Evolutionary conservation across 2,888 invertebrate species (phyloP).

Genomic region (Melikaiella ostensackeni): DNA sequence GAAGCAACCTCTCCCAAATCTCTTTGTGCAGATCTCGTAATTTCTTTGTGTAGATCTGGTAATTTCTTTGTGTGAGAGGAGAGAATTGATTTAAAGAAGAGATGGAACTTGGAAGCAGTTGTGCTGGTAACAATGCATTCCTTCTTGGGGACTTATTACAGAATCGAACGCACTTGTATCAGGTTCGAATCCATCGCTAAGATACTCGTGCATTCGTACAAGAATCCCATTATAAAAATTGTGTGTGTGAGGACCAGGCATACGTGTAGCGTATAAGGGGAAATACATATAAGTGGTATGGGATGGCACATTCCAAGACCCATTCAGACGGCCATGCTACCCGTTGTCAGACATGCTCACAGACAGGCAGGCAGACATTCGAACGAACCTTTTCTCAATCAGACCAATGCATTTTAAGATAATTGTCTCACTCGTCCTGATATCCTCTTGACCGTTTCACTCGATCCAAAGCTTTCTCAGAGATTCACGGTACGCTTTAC

Average conservation of each 20-base stretch:
- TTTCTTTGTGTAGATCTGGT: conserved; percentile 33
- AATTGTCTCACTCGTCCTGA: conserved; percentile 59
- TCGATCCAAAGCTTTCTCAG: conserved; percentile 23
- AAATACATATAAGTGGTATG: conserved; percentile 56
- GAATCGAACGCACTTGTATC: conserved; percentile 44
- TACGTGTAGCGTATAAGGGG: conserved; percentile 65
- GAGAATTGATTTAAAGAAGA: conserved; percentile 40
- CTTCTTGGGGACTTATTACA: conserved; percentile 41
- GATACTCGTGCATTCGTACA: conserved; percentile 53
- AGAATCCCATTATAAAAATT: conserved; percentile 55
- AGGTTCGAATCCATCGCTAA: conserved; percentile 57
- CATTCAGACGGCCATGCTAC: conserved; percentile 70
- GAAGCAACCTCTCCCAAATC: neutral
- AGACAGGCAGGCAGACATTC: conserved; percentile 69
- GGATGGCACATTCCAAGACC: conserved; percentile 67
- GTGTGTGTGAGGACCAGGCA: conserved; percentile 55
- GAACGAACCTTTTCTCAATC: conserved; percentile 63
- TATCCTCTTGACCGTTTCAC: conserved; percentile 37
- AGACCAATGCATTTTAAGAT: conserved; percentile 66
- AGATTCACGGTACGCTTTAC: conserved; percentile 28
- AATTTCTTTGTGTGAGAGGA: conserved; percentile 22
- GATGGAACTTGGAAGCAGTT: conserved; percentile 32
- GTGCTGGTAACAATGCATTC: conserved; percentile 28
- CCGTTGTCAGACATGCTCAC: conserved; percentile 71
- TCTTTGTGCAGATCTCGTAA: conserved; percentile 26